A percentile compares a stretch with the other conserved stretches of the same genome.
phyloP scores from a whole-genome alignment of 2,888 invertebrate species.

The Caenorhabditis virilis region DNA sequence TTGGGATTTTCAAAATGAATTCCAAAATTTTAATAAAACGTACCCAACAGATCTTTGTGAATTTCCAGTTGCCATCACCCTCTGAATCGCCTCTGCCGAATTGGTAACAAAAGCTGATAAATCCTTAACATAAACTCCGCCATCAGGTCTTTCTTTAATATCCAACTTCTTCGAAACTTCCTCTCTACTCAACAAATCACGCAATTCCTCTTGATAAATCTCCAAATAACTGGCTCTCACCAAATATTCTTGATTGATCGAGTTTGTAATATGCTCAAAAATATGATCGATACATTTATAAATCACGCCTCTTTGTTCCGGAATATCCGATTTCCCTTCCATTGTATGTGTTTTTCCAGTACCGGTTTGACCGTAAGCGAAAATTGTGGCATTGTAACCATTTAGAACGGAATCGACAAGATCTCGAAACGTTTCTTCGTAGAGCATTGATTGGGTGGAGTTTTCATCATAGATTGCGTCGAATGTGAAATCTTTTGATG shows the following conservation, averaged over 20 bases:
- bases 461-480: conserved; percentile 92
- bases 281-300: conserved; percentile 96
- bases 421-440: conserved; percentile 93
- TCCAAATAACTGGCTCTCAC: conserved; percentile 95
- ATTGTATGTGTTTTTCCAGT: conserved; percentile 81
- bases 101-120: conserved; percentile 78
- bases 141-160: conserved; percentile 71
- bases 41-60: conserved; percentile 87
- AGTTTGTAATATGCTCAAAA: conserved; percentile 84
- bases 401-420: conserved; percentile 91
- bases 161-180: conserved; percentile 75
- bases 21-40: conserved; percentile 14
- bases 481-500: conserved; percentile 87
- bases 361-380: conserved; percentile 98
- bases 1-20: too few species aligned
- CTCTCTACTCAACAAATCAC: conserved; percentile 79
- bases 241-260: conserved; percentile 84
- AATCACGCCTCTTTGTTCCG: conserved; percentile 82
- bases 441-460: conserved; percentile 87
- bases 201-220: conserved; percentile 79
- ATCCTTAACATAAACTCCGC: conserved; percentile 55
- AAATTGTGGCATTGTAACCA: conserved; percentile 98
- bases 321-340: conserved; percentile 72
- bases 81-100: conserved; percentile 88
- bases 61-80: conserved; percentile 90